phyloP scores from a whole-genome alignment of 2,888 invertebrate genomes.

The Lycaena phlaeas region DNA sequence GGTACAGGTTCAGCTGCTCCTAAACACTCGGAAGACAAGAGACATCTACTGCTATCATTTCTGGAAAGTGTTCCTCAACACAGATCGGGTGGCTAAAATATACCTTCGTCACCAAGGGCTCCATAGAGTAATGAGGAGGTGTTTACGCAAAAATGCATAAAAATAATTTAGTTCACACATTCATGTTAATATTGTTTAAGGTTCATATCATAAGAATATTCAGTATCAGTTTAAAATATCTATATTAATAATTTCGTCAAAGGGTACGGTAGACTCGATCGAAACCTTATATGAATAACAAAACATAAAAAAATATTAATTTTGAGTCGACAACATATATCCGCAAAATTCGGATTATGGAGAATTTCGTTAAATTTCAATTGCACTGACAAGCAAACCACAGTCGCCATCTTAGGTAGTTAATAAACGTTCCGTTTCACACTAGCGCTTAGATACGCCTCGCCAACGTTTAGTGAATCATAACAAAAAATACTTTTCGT shows the following conservation, averaged over 20 bases:
- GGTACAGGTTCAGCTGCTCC: background rate
- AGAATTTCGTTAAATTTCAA: slow-evolving; percentile 20
- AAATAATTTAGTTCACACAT: too few species aligned
- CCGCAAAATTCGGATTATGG: slow-evolving; percentile 18
- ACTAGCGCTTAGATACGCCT: background rate
- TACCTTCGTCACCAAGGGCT: too few species aligned
- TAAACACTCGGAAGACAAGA: background rate
- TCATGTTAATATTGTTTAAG: too few species aligned
- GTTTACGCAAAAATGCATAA: too few species aligned
- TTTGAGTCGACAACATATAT: too few species aligned
- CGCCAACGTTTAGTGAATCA: too few species aligned
- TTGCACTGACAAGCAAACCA: slow-evolving; percentile 16
- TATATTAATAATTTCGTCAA: slow-evolving; percentile 15
- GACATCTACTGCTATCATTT: background rate
- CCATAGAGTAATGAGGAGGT: too few species aligned
- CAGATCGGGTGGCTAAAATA: too few species aligned
- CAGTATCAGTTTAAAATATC: too few species aligned
- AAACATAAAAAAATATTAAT: too few species aligned
- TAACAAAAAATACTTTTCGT: slow-evolving; percentile 13
- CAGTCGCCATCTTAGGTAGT: slow-evolving; percentile 14
- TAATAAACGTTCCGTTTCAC: slow-evolving; percentile 3
- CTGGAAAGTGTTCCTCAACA: too few species aligned
- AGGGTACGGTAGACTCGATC: slow-evolving; percentile 19
- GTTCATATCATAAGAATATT: too few species aligned
- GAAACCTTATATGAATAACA: slow-evolving; percentile 19